A percentile compares a stretch with the other conserved stretches of the same genome.
Conservation (phyloP, 2,888 invertebrate genomes). For the Eledone cirrhosa region DNA sequence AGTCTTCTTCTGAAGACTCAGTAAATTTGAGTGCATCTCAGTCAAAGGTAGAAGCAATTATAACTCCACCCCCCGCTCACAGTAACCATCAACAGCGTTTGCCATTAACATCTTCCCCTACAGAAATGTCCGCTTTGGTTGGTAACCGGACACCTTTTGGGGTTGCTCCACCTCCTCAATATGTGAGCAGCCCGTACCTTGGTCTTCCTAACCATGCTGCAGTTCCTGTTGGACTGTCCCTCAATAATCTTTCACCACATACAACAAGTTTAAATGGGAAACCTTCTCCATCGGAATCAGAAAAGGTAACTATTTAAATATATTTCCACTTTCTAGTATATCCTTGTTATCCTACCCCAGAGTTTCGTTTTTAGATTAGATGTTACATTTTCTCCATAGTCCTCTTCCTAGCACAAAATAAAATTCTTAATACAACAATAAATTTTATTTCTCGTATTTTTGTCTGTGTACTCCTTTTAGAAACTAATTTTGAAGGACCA, state of each 20-base stretch:
- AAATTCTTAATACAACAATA: too few species aligned
- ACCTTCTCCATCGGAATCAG: conserved; percentile 46
- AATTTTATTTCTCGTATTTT: too few species aligned
- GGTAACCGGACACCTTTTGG: conserved; percentile 51
- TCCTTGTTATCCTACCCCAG: too few species aligned
- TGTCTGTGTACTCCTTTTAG: too few species aligned
- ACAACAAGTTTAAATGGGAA: conserved; percentile 52
- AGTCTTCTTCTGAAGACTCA: conserved; percentile 25
- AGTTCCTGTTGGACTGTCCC: conserved; percentile 45
- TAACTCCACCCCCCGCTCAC: conserved; percentile 59
- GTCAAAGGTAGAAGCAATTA: conserved; percentile 37
- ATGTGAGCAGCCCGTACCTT: conserved; percentile 52
- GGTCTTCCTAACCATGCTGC: conserved; percentile 44
- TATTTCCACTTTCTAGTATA: background rate
- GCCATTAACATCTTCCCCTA: conserved; percentile 31
- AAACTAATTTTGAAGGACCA: too few species aligned
- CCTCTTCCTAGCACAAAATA: too few species aligned
- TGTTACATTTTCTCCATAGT: too few species aligned
- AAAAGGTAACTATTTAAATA: conserved; percentile 45
- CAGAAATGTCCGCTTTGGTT: conserved; percentile 38
- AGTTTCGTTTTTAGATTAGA: too few species aligned
- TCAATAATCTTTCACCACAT: conserved; percentile 47
- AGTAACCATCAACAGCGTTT: conserved; percentile 47
- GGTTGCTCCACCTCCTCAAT: conserved; percentile 47
- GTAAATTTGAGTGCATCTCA: conserved; percentile 29